Evolutionary conservation across 1,140 invertebrate species (phyloP), one percentile per base, ranked within the genome.

Genomic region (Marisa cornuarietis): DNA sequence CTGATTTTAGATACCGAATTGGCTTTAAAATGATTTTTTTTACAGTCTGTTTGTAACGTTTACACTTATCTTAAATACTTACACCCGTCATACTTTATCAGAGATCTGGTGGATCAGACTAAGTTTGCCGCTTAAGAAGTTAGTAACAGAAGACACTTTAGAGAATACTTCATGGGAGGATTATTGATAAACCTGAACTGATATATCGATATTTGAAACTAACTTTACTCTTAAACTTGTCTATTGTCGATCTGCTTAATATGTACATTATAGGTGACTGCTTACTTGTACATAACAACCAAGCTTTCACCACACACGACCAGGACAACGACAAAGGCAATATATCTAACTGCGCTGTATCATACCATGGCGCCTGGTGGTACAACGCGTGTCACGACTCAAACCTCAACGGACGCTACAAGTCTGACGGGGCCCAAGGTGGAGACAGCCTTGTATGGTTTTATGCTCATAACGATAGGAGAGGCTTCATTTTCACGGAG

Each of bases 261-360:
- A 0, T 31, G 24, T 5, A 14, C 1, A 1, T 71, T 51, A 54
- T 54, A 73, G 71, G 71, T 18, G 71, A 73, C 51, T 52, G 71
- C 49, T 49, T 73, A 3, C 42, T 1, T 7, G 94, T 94, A 74
- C 94, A 95, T 83, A 93, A 94, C 18, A 93, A 93, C 0, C 93
- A 93, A 85, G 93, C 77, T 85, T 95, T 95, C 86, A 94, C 94
- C 42, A 95, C 94, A 0, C 91, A 91, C 63, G 95, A 95, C 78
- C 87, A 90, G n/a, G 94, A 95, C 84, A 94, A 95, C 83, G 95
- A 95, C 85, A 42, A 42, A 4, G 0, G 0, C 31, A 42, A 2
- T 42, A 42, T 6, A 2, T 4, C 31, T 42, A 79, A 71, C n/a
- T 79, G 77, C 61, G 77, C 77, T 8, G 14, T 6, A 22, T 1